Evolutionary conservation across 2,797 vertebrate genomes (phyloP), one percentile per base, ranked within the genome.

Genomic region (Poeciliopsis infans): DNA sequence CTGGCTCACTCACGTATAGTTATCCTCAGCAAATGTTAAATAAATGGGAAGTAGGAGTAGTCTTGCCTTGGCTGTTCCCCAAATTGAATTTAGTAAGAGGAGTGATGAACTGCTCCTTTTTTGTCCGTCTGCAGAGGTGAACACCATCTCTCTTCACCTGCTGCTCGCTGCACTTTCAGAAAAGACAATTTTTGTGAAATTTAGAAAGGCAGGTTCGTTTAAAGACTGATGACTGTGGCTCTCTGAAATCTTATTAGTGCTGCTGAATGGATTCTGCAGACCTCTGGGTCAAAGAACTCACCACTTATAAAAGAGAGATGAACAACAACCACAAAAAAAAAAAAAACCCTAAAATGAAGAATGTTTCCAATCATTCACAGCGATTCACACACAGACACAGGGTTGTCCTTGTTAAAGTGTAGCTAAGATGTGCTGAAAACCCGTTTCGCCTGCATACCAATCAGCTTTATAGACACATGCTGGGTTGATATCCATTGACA

Each of bases 141-240:
- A 64, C 84, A 72, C 80, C 72, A 66, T 82, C 84, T 84, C 78
- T 83, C 80, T 59, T 83, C 84, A 83, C 86, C 88, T 86, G 88
- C 91, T 90, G 88, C 76, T 85, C 55, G n/a, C 85, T 85, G 73
- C 39, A 78, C 89, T 89, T 87, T 90, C 81, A 87, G 83, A 89
- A 89, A 91, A 89, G 87, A 90, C 88, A 89, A 88, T 92, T 90
- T 92, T 91, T 91, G 78, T 61, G 51, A 88, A 92, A 92, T 93
- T 88, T 87, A 86, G 82, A 88, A 82, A 83, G 86, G 82, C 85
- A 82, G 85, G 76, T 85, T 91, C 88, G 79, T 92, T 91, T 86
- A 79, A 89, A 93, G 92, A 94, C 91, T 90, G 92, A 94, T 93
- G 92, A 89, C 87, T 47, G 43, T 74, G 79, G 81, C 87, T 86